phyloP scores from a whole-genome alignment of 2,797 vertebrate species.

The Mus spretus region DNA sequence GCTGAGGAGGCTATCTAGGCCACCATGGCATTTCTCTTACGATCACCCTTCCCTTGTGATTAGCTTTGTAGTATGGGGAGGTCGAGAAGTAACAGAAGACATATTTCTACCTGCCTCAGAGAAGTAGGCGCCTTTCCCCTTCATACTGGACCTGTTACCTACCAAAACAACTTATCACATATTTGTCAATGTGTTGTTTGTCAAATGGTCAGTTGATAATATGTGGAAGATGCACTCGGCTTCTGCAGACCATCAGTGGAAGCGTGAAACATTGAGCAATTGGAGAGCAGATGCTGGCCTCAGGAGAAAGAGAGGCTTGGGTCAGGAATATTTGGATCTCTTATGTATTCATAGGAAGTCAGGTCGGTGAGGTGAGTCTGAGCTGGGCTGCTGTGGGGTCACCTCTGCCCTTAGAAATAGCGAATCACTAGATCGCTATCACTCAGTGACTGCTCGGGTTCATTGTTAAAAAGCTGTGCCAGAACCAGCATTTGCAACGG shows the following conservation, averaged over 20 bases:
- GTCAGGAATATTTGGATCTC: rapidly evolving
- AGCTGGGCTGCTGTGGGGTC: neutral
- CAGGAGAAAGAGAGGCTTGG: rapidly evolving
- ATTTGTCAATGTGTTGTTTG: neutral
- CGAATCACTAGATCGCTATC: neutral
- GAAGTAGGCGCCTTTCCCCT: neutral
- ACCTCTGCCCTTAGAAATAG: neutral
- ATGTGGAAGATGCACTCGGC: neutral
- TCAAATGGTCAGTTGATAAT: slow-evolving; percentile 33
- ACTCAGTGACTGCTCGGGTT: neutral
- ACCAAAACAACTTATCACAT: neutral
- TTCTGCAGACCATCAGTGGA: neutral
- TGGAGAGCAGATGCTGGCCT: neutral
- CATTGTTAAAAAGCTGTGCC: neutral
- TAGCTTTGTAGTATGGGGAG: neutral
- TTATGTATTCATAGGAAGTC: neutral
- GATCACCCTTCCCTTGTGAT: neutral
- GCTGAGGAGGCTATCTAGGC: neutral
- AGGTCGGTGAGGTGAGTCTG: neutral
- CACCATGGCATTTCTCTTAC: neutral
- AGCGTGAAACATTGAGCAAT: neutral
- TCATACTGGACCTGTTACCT: neutral
- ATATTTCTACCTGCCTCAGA: neutral
- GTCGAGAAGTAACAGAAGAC: neutral
- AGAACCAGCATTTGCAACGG: slow-evolving; percentile 3